Evolutionary conservation across 37 sponge, comb jelly and placozoan species (phyloP).

Genomic region (Crambe crambe): DNA sequence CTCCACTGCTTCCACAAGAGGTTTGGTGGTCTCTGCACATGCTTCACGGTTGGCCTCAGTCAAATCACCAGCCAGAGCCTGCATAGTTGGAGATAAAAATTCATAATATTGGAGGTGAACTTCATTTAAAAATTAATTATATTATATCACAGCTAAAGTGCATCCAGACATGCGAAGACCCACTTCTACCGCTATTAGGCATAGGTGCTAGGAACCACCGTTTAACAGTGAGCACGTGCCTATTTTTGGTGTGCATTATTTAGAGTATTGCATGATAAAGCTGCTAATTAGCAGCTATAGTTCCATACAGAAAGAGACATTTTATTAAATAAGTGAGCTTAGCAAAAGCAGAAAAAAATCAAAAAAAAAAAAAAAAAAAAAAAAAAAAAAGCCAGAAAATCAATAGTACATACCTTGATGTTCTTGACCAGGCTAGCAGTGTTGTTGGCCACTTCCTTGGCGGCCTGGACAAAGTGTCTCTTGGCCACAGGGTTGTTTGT

Average conservation of each 20-base stretch:
- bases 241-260: too few relatives aligned
- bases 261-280: too few relatives aligned
- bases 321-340: too few relatives aligned
- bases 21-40: slow-evolving; percentile 83
- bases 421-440: slow-evolving; percentile 65
- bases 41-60: slow-evolving; percentile 81
- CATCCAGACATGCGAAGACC: too few relatives aligned
- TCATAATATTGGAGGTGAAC: neutral
- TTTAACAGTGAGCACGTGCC: too few relatives aligned
- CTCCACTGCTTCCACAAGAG: slow-evolving; percentile 94
- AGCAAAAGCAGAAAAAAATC: too few relatives aligned
- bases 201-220: too few relatives aligned
- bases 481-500: slow-evolving; percentile 97
- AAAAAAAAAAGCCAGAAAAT: too few relatives aligned
- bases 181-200: too few relatives aligned
- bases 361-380: neutral
- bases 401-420: slow-evolving; percentile 52
- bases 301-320: too few relatives aligned
- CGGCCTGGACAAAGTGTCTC: slow-evolving; percentile 96
- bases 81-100: too few relatives aligned
- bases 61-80: slow-evolving; percentile 82
- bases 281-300: too few relatives aligned
- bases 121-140: neutral
- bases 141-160: neutral
- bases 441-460: slow-evolving; percentile 95